These are phyloP conservation scores for Adrianichthys oophorus DNA, from an alignment of 2,797 vertebrate species.

Conservation along the genomic window DNA sequence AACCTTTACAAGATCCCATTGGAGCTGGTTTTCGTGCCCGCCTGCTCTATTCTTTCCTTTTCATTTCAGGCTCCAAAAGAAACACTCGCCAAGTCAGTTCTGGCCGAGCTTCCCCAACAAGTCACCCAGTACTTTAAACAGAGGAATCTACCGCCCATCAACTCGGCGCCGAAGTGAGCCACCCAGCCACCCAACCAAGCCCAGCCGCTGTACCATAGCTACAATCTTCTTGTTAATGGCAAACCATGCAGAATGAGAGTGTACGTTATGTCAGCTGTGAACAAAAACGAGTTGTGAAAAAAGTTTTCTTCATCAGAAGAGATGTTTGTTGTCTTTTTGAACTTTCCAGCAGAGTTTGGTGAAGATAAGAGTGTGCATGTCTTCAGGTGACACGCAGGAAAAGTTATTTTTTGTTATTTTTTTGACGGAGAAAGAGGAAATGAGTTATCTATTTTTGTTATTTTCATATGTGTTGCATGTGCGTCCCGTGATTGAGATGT, in stretches of 20 bases:
- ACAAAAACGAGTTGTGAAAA: slow-evolving; percentile 32
- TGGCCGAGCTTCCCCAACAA: slow-evolving; percentile 97
- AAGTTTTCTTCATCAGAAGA: slow-evolving; percentile 26
- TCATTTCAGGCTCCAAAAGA: slow-evolving; percentile 92
- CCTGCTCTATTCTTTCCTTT: slow-evolving; percentile 1
- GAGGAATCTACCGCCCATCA: slow-evolving; percentile 89
- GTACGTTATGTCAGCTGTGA: slow-evolving; percentile 33
- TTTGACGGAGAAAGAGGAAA: slow-evolving; percentile 13
- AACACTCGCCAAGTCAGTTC: slow-evolving; percentile 94
- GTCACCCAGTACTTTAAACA: slow-evolving; percentile 98
- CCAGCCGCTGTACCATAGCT: slow-evolving; percentile 41
- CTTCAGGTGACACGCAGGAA: slow-evolving; percentile 32
- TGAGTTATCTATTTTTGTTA: slow-evolving; percentile 21
- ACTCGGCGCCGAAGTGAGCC: slow-evolving; percentile 83
- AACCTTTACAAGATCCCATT: too few species aligned
- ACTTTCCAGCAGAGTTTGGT: slow-evolving; percentile 22
- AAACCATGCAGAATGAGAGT: slow-evolving; percentile 35
- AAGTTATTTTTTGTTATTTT: slow-evolving; percentile 28
- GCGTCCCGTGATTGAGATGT: slow-evolving; percentile 61
- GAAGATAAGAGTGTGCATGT: slow-evolving; percentile 29
- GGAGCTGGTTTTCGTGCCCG: too few species aligned
- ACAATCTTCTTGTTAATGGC: slow-evolving; percentile 32
- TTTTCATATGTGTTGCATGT: slow-evolving; percentile 45
- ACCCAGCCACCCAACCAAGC: not conserved
- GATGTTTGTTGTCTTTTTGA: slow-evolving; percentile 25